A percentile compares a stretch with the other conserved stretches of the same genome.
Evolutionary conservation across 92 coral and sea anemone genomes (phyloP).

Genomic region (Paragorgia papillata): DNA sequence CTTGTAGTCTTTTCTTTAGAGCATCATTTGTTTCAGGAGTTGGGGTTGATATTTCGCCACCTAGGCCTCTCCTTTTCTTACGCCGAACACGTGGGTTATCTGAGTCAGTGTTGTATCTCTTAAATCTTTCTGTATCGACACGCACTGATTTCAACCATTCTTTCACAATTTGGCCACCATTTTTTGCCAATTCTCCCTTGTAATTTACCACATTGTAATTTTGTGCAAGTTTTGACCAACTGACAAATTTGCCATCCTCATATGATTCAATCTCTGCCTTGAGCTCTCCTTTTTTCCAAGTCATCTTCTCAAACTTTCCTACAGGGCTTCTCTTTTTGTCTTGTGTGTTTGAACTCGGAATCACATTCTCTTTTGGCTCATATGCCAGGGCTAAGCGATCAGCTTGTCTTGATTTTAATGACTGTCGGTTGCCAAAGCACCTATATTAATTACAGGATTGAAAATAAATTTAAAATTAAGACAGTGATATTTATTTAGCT

Average conservation of each 20-base stretch:
- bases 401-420: constrained; percentile 11
- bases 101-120: too few species aligned
- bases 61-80: constrained; percentile 9
- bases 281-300: constrained; percentile 50
- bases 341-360: constrained; percentile 6
- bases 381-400: constrained; percentile 3
- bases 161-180: too few species aligned
- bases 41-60: constrained; percentile 52
- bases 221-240: constrained; percentile 56
- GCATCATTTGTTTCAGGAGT: constrained; percentile 46
- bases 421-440: constrained; percentile 28
- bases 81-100: too few species aligned
- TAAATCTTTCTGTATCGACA: too few species aligned
- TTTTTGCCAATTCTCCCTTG: constrained; percentile 59
- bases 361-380: constrained; percentile 10
- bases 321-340: constrained; percentile 39
- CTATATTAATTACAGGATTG: too few species aligned
- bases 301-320: constrained; percentile 35
- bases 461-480: too few species aligned
- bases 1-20: too few species aligned
- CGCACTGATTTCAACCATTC: constrained; percentile 3
- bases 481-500: too few species aligned
- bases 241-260: constrained; percentile 58
- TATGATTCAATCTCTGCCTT: constrained; percentile 51
- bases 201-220: constrained; percentile 50